Evolutionary conservation across 2,888 invertebrate species (phyloP), one percentile per base, ranked within the genome.

Genomic region (Rhogogaster chlorosoma): DNA sequence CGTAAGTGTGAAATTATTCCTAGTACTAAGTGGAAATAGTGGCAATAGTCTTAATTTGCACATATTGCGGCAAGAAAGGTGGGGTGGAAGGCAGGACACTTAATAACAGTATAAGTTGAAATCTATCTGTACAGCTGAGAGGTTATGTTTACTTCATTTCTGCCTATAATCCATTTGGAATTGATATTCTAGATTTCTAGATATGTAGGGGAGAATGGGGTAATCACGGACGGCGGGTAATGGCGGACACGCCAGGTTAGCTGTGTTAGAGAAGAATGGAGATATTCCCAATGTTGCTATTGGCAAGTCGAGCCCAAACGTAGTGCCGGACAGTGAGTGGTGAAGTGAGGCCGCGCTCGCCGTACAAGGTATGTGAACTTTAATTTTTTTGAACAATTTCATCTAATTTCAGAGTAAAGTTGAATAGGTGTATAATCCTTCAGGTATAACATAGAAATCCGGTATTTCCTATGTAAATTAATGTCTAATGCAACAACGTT

Each of bases 211-310:
- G 29, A 64, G 64, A 29, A 29, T 64, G 64, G 64, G 64, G 64
- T 26, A 64, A 64, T 64, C 26, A 64, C 22, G 64, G 64, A 64
- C 64, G 64, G 64, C 26, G 64, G 29, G 64, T 64, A 64, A 64
- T 64, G 64, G 64, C 64, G 64, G 64, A 64, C 64, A 29, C 64
- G 29, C 64, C 2, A 29, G 26, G 5, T 64, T 64, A 29, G 29
- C 26, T 64, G 29, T 64, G 64, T 64, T 64, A 64, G 26, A 64
- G 3, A 22, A 64, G 64, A 5, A 64, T 29, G 22, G 64, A 15
- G 64, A 64, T 64, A 64, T 64, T 64, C 29, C 29, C 26, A 64
- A 64, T 64, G 64, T 29, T 22, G 29, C 64, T 22, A 64, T 64
- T 22, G 7, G 7, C 26, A 26, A 64, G 64, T 64, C 64, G 9